Conservation (phyloP, 1,140 invertebrate species). For the Drosophila mayri region DNA sequence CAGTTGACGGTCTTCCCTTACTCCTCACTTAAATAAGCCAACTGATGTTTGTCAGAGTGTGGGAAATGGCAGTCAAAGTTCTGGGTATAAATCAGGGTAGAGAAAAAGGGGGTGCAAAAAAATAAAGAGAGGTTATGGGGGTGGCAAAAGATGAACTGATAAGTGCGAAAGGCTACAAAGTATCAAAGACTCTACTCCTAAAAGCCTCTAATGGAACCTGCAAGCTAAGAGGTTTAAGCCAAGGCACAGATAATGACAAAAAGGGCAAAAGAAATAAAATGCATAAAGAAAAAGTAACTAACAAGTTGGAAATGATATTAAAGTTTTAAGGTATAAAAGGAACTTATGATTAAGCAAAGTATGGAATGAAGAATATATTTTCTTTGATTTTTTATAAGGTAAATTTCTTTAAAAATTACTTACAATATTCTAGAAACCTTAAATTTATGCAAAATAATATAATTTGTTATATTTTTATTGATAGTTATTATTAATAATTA, state of each 20-base stretch:
- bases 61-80: neutral
- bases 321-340: neutral
- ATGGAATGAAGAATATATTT: neutral
- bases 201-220: constrained; percentile 36
- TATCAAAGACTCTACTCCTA: constrained; percentile 18
- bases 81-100: neutral
- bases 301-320: neutral
- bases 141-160: constrained; percentile 32
- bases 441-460: too few relatives aligned
- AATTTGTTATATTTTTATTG: too few relatives aligned
- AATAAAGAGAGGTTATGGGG: neutral
- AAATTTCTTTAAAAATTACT: too few relatives aligned
- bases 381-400: neutral
- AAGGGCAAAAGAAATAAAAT: neutral
- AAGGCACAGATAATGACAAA: neutral
- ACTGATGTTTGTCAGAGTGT: neutral
- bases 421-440: too few relatives aligned
- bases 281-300: constrained; percentile 1
- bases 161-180: constrained; percentile 27
- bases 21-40: constrained; percentile 7
- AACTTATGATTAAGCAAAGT: neutral
- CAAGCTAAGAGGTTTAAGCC: constrained; percentile 18
- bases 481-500: too few relatives aligned
- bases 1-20: constrained; percentile 42
- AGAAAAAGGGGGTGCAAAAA: neutral